A percentile compares a stretch with the other conserved stretches of the same genome.
These are phyloP conservation scores for Palythoa caribaeorum DNA, from an alignment of 92 coral and sea anemone genomes.

Conservation along the genomic window DNA sequence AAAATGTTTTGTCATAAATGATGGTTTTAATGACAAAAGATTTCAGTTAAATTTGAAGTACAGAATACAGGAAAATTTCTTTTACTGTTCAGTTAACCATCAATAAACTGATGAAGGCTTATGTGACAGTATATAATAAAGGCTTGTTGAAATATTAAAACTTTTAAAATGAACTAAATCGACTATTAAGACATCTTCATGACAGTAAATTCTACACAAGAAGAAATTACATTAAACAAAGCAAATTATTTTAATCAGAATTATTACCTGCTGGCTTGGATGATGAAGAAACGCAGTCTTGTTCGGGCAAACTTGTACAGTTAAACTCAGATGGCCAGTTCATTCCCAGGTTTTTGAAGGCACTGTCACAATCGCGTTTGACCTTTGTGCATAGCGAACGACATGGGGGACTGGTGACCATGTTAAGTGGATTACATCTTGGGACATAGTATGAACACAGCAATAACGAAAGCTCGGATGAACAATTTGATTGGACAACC, in stretches of 20 bases:
- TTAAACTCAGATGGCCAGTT: conserved; percentile 23
- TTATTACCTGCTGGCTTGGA: conserved; percentile 10
- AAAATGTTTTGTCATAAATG: too few relatives aligned
- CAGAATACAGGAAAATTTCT: too few relatives aligned
- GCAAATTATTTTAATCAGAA: too few relatives aligned
- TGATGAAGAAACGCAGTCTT: conserved; percentile 5
- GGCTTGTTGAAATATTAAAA: too few relatives aligned
- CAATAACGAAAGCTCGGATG: conserved; percentile 15
- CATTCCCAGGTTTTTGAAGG: conserved; percentile 17
- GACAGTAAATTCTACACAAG: too few relatives aligned
- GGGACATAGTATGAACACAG: conserved; percentile 25
- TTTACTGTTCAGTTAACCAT: too few relatives aligned
- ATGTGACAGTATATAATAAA: too few relatives aligned
- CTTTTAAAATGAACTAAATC: too few relatives aligned
- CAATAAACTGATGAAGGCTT: too few relatives aligned
- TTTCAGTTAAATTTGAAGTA: too few relatives aligned
- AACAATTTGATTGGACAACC: conserved; percentile 15
- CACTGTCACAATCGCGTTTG: conserved; percentile 16
- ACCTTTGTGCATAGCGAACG: conserved; percentile 34
- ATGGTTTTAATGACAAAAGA: too few relatives aligned
- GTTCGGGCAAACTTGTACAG: conserved; percentile 24
- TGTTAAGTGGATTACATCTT: conserved; percentile 36
- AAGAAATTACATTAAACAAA: too few relatives aligned
- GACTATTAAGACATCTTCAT: not conserved
- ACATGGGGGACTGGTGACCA: conserved; percentile 33